Base-by-base conservation (phyloP, 2,113 vertebrate genomes). In the Onychorhynchus coronatus region DNA sequence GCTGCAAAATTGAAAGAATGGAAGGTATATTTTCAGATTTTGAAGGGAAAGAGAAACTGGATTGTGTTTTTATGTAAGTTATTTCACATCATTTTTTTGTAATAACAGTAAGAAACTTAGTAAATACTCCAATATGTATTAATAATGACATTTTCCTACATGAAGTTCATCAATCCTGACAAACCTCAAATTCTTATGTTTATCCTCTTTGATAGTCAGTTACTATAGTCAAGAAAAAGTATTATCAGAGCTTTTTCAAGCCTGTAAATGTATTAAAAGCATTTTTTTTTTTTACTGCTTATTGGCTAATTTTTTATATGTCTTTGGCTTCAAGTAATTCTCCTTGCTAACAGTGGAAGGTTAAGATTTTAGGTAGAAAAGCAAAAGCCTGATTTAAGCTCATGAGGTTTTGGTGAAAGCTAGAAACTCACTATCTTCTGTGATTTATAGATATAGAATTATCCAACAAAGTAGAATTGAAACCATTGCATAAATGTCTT, bases 381-480 rank as follows among this genome's bases (percentile, higher is more conserved):
- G 31, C 12, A 78, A 76, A 83, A 75, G 53, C 42, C 35, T 91
- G 70, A 91, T 94, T 88, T 94, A 94, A 96, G 35, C 44, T 96
- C 71, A 68, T 68, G 74, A 85, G 68, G 20, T 94, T 97, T 90
- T 86, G 20, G n/a, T 49, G 53, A 95, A 97, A 96, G 47, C 47
- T 90, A 94, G 89, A 95, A 97, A 82, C 15, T 97, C 78, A 91
- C 71, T 95, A 88, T 89, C n/a, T 39, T 90, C 56, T 94, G 37
- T 97, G 63, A 86, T 91, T 20, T 89, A 39, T 65, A 91, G 44
- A 18, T 97, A 59, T 33, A 71, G n/a, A 5, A 39, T 91, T 94
- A 91, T 55, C 71, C 83, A 63, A n/a, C 31, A 92, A 88, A 83
- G 39, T 61, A 91, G 95, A 97, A 95, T 66, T 93, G 73, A 96